These are phyloP conservation scores for Actinia equina DNA, from an alignment of 64 coral and sea anemone genomes.

Conservation along the genomic window DNA sequence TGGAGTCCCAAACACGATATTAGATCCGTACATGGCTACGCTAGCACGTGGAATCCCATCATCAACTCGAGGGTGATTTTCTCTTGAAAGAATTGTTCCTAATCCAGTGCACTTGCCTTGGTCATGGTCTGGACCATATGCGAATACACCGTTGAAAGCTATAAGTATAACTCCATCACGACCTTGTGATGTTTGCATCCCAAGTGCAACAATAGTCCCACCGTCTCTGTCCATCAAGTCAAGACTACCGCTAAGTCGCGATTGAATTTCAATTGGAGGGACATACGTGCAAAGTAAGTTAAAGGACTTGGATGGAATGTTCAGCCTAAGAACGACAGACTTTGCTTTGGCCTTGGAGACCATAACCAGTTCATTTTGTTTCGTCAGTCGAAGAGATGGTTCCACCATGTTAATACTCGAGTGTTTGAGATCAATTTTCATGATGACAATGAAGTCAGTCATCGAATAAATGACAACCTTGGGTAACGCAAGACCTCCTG, in stretches of 20 bases:
- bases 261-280: not conserved
- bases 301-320: not conserved
- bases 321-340: conserved; percentile 26
- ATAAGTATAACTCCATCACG: conserved; percentile 48
- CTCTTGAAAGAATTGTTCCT: conserved; percentile 46
- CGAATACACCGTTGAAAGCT: conserved; percentile 43
- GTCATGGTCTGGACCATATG: not conserved
- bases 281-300: conserved; percentile 1
- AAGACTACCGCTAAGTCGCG: conserved; percentile 33
- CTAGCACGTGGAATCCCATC: conserved; percentile 24
- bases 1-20: conserved; percentile 70
- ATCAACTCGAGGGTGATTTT: conserved; percentile 26
- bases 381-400: conserved; percentile 21
- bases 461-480: conserved; percentile 27
- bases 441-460: not conserved
- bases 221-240: conserved; percentile 38
- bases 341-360: conserved; percentile 26
- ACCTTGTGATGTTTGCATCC: conserved; percentile 44
- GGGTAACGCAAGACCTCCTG: conserved; percentile 1
- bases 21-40: conserved; percentile 46
- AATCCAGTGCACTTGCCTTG: conserved; percentile 35
- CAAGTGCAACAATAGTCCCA: conserved; percentile 45
- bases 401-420: conserved; percentile 3
- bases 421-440: conserved; percentile 17
- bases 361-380: conserved; percentile 26